Evolutionary conservation across 2,113 vertebrate species (phyloP), one percentile per base, ranked within the genome.

Genomic region (Cromileptes altivelis): DNA sequence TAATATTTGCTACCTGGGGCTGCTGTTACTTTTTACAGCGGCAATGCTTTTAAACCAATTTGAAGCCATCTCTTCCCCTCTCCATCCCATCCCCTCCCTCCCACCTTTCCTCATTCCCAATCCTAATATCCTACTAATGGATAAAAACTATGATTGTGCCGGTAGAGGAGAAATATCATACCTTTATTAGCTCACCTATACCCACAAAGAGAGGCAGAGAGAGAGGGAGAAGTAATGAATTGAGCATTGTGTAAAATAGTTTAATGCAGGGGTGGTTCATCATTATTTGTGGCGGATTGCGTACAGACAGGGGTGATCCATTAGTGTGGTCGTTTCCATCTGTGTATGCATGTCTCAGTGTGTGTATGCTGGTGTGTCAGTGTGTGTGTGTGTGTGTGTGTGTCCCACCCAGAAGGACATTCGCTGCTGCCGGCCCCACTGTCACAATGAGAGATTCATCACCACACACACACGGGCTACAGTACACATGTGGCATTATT

Each of bases 271-370:
- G 92, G 95, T 95, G 94, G 95, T 95, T 94, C 93, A 96, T 95
- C 96, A 96, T 96, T 96, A 96, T 96, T 96, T 95, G 95, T 93
- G 94, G 93, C 69, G 92, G 93, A 94, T 94, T 96, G 92, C 92
- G 70, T 90, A 86, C 92, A 95, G 95, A 96, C 96, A 96, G 95
- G 89, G 90, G 94, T 95, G 94, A 96, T 96, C 94, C 95, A 96
- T 96, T 96, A 96, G 92, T 93, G 88, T 89, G 90, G 92, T 92
- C 92, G 89, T 94, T 91, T 92, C 90, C 90, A 89, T 93, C 90
- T 94, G 92, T 93, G 93, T 91, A 73, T 85, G 77, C 23, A 83
- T 81, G 89, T 86, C 30, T 85, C 47, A 30, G 75, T 81, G 82
- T 78, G 37, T 87, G 67, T 72, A 45, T 73, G 70, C 17, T 25